These are phyloP conservation scores for Lepilemur septentrionalis DNA, from an alignment of 2,797 vertebrate genomes.

Conservation along the genomic window DNA sequence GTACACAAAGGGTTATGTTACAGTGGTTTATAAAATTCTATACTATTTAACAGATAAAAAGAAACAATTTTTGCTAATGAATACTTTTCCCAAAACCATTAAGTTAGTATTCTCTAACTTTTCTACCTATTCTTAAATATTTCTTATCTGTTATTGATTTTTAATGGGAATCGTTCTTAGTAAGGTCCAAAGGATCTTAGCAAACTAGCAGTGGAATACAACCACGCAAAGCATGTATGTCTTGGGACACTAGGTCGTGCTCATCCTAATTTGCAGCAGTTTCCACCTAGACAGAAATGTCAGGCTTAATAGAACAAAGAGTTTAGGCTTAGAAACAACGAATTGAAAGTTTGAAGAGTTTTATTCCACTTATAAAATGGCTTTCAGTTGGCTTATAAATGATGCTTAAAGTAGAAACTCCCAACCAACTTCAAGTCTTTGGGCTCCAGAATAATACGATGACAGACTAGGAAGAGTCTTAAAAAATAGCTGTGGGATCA, in stretches of 20 bases:
- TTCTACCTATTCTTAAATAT: background rate
- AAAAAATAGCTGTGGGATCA: background rate
- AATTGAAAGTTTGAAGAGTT: background rate
- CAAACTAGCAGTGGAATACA: background rate
- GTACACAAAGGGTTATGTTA: background rate
- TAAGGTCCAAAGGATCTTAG: background rate
- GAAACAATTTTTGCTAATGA: background rate
- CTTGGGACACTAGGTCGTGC: background rate
- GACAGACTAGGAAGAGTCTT: background rate
- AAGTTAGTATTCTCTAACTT: background rate
- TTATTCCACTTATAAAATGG: constrained; percentile 27
- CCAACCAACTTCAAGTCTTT: background rate
- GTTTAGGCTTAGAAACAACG: background rate
- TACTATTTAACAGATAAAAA: background rate
- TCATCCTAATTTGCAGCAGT: background rate
- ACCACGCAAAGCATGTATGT: background rate
- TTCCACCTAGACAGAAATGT: background rate
- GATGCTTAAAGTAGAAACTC: background rate
- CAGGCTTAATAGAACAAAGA: constrained; percentile 2
- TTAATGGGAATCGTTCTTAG: background rate
- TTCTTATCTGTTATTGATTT: background rate
- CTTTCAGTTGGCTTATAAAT: background rate
- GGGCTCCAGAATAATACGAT: background rate
- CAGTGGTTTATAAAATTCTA: background rate
- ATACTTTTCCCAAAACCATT: background rate